Evolutionary conservation across 1,140 invertebrate species (phyloP), one percentile per base, ranked within the genome.

Genomic region (Caenorhabditis brenneri): DNA sequence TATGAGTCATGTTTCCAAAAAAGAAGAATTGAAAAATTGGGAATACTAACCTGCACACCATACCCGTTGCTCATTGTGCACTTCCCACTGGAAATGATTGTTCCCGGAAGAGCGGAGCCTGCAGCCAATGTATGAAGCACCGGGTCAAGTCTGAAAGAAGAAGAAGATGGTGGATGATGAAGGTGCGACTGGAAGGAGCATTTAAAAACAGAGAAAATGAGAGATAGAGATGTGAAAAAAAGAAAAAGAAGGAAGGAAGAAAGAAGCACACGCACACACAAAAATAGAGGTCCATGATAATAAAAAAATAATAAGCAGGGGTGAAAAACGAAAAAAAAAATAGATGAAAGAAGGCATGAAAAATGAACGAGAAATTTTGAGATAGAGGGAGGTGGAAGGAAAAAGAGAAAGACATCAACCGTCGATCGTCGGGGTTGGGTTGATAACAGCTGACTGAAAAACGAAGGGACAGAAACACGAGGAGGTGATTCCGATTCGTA

Each of bases 361-460:
- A 58, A 58, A 58, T 58, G 53, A 58, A 58, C 53, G 53, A 58
- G 53, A 27, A 29, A 19, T 29, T 29, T 65, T 31, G 15, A 46
- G 22, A 42, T 36, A 46, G 46, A 42, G n/a, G 5, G 33, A 12
- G 31, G n/a, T 33, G n/a, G n/a, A 19, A 65, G n/a, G 36, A 15
- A 33, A 16, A n/a, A 65, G 29, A 33, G 31, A 19, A 22, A 65
- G 15, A 65, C 58, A 19, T 16, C 33, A 9, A 65, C 58, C 31
- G 36, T 65, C 33, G 60, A 33, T 36, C 36, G n/a, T n/a, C n/a
- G n/a, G n/a, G n/a, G n/a, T n/a, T n/a, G n/a, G 65, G 36, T 12
- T 74, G 65, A 74, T 74, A 74, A 74, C 65, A 74, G 65, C 65
- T 74, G 65, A 74, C 65, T 74, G 58, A 65, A 42, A 74, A 65